phyloP scores from a whole-genome alignment of 2,797 vertebrate species.

The Rhinogobio ventralis region DNA sequence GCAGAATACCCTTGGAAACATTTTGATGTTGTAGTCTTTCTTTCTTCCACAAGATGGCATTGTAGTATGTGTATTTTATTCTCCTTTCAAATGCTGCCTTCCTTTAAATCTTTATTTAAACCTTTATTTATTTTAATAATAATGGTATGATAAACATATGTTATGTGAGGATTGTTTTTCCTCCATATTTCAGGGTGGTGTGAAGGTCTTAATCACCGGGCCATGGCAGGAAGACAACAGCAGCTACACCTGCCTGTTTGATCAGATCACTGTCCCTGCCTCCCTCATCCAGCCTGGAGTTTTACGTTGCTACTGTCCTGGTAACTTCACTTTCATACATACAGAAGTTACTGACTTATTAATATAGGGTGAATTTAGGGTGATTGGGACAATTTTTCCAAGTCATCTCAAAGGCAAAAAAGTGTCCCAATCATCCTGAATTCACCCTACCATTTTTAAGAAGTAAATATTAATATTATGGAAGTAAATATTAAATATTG shows the following conservation, averaged over 20 bases:
- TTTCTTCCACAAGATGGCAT: conserved; percentile 71
- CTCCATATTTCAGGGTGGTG: conserved; percentile 86
- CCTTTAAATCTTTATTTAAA: background rate
- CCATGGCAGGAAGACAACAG: conserved; percentile 97
- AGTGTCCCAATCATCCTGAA: no score
- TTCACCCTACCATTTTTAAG: background rate
- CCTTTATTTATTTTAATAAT: background rate
- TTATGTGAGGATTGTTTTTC: conserved; percentile 1
- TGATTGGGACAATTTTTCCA: no score
- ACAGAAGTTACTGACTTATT: background rate
- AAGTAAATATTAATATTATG: background rate
- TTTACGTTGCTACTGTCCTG: conserved; percentile 98
- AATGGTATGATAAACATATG: background rate
- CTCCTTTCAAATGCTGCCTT: background rate
- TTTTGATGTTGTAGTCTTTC: background rate
- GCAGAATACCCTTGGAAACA: conserved; percentile 12
- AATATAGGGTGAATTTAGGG: background rate
- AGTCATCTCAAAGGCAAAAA: no score
- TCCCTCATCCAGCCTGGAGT: conserved; percentile 98
- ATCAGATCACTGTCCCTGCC: conserved; percentile 98
- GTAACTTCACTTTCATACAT: conserved; percentile 72
- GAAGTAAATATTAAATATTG: background rate
- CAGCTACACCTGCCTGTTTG: conserved; percentile 98
- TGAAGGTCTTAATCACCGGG: conserved; percentile 98
- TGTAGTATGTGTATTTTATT: conserved; percentile 44